Percentiles rank a stretch among this genome's conserved stretches.
Conservation (phyloP, 2,888 invertebrate species). For the Junonia oenone region DNA sequence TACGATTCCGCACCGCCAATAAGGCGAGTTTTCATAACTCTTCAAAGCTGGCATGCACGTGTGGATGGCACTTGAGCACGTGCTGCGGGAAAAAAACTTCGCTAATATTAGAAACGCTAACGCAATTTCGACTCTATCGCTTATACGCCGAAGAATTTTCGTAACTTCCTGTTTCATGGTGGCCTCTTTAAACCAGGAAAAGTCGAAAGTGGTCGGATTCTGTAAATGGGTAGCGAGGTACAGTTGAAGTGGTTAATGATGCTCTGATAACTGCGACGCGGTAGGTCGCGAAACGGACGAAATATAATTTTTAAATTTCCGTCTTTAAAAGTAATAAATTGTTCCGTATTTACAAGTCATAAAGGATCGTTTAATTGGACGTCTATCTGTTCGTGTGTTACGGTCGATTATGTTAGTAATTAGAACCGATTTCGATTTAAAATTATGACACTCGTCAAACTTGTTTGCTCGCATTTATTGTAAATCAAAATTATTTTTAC, state of each 20-base stretch:
- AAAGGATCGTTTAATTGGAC: neutral
- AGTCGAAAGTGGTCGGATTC: constrained; percentile 16
- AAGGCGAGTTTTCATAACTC: constrained; percentile 12
- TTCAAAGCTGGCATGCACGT: constrained; percentile 30
- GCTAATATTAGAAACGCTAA: constrained; percentile 21
- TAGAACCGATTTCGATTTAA: neutral
- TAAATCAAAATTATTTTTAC: neutral
- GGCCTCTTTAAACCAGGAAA: constrained; percentile 27
- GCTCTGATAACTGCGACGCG: constrained; percentile 12
- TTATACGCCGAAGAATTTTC: constrained; percentile 10
- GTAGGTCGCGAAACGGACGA: constrained; percentile 17
- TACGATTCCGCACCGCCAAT: constrained; percentile 10
- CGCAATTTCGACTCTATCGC: constrained; percentile 14
- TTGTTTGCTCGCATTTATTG: neutral
- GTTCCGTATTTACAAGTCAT: too few species aligned
- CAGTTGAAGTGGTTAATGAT: constrained; percentile 16
- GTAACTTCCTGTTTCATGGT: constrained; percentile 22
- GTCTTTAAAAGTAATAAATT: too few species aligned
- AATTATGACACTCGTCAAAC: neutral
- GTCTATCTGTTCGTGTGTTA: neutral
- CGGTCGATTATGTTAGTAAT: neutral
- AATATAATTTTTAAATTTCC: neutral
- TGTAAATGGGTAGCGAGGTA: constrained; percentile 10
- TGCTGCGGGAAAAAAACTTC: constrained; percentile 26
- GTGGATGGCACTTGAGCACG: constrained; percentile 34